Conservation (phyloP, 1,140 invertebrate species). For the Heliconius hewitsoni region DNA sequence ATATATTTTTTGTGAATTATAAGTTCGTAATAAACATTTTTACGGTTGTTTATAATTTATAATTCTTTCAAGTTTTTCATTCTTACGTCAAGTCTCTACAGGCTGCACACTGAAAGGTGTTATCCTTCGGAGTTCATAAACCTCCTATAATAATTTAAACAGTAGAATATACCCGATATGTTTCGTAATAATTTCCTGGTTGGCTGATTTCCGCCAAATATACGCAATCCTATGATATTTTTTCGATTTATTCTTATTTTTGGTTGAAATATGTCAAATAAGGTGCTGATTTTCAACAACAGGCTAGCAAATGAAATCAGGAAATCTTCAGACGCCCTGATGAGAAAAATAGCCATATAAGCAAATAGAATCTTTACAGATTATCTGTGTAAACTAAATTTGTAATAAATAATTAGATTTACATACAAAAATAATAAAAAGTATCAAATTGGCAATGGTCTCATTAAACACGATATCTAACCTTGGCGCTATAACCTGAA, state of each 20-base stretch:
- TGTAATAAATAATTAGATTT: no score
- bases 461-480: not conserved
- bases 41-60: constrained; percentile 1
- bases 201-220: constrained; percentile 44
- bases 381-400: no score
- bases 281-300: not conserved
- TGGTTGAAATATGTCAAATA: constrained; percentile 3
- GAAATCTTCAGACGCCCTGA: not conserved
- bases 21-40: not conserved
- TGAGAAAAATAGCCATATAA: no score
- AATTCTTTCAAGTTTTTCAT: constrained; percentile 12
- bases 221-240: not conserved
- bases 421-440: no score
- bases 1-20: not conserved
- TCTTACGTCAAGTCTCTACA: constrained; percentile 21
- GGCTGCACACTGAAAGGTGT: constrained; percentile 45
- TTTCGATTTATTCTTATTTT: constrained; percentile 2
- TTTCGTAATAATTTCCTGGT: constrained; percentile 51
- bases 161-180: constrained; percentile 21
- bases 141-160: constrained; percentile 20
- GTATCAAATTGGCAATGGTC: not conserved
- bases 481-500: constrained; percentile 4
- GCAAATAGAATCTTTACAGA: no score
- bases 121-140: constrained; percentile 51
- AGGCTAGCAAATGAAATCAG: not conserved